Base-by-base conservation (phyloP, 2,888 invertebrate genomes). In the Xanthia togata region DNA sequence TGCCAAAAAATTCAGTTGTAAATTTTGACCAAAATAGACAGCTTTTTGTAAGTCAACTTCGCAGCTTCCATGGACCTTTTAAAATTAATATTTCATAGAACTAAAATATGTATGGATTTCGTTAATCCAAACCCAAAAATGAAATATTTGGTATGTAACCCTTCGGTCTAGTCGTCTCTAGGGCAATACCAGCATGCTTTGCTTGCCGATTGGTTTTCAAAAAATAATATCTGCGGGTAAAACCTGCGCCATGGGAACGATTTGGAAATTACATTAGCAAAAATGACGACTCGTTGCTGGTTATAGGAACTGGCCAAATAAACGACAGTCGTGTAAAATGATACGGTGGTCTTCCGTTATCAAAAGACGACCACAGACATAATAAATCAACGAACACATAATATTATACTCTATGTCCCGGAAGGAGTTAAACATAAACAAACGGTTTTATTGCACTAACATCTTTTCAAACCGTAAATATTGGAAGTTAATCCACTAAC, bases 341-440 rank as follows among this genome's bases (percentile, higher is more conserved):
- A 31, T 63, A 53, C 23, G 23, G 79, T 35, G 26, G n/a, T 70
- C 62, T 41, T 41, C 47, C 2, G 35, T 69, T 63, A 69, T 47
- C 59, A 75, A 55, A 55, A 41, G n/a, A 47, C 14, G n/a, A 38
- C 31, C 31, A 59, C 55, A 70, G 65, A 1, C 65, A 70, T 38
- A 76, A 67, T 70, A 76, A 73, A 81, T 82, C 72, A 70, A 6
- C 17, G 4, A 67, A 35, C 63, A 76, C 69, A 38, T 41, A 41
- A 41, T 41, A 11, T 60, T 41, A 11, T 60, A 68, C 60, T 75
- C 14, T 23, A 69, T 60, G 55, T 47, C 68, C 77, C 73, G 77
- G 83, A 85, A 81, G 76, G 9, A 47, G 63, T 14, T 44, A 31
- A 44, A 65, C 44, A 57, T 70, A 85, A 67, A 73, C 60, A 83